phyloP scores from a whole-genome alignment of 1,140 invertebrate genomes.

The Chionoecetes opilio region DNA sequence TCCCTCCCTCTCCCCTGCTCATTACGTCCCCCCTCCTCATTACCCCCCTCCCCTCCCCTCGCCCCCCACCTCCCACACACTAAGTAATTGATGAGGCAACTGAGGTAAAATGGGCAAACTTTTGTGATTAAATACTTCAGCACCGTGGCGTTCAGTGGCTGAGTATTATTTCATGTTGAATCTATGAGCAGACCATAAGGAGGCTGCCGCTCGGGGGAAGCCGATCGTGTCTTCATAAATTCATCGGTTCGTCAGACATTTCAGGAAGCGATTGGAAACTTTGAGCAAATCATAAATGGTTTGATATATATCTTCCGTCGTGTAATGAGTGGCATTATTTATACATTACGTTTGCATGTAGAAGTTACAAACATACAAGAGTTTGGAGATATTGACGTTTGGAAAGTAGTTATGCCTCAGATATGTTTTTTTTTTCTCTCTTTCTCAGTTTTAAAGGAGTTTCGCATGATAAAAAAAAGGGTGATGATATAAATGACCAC shows the following conservation, averaged over 20 bases:
- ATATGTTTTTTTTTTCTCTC: too few species aligned
- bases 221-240: slow-evolving; percentile 29
- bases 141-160: not conserved
- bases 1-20: too few species aligned
- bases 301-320: slow-evolving; percentile 11
- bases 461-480: too few species aligned
- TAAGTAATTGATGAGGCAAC: not conserved
- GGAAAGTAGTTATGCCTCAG: not conserved
- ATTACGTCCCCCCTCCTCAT: not conserved
- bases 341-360: not conserved
- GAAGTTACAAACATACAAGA: not conserved
- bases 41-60: not conserved
- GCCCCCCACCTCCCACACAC: not conserved
- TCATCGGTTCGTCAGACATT: slow-evolving; percentile 15
- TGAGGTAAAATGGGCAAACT: slow-evolving; percentile 18
- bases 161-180: slow-evolving; percentile 30
- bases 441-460: too few species aligned
- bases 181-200: slow-evolving; percentile 28
- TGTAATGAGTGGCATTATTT: not conserved
- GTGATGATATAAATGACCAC: too few species aligned
- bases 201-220: slow-evolving; percentile 22
- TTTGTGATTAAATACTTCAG: slow-evolving; percentile 30
- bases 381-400: not conserved
- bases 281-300: not conserved
- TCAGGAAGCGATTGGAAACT: not conserved